Percentiles rank a stretch among this genome's conserved stretches.
phyloP scores from a whole-genome alignment of 1,140 invertebrate species.

The Sarcophaga peregrina region DNA sequence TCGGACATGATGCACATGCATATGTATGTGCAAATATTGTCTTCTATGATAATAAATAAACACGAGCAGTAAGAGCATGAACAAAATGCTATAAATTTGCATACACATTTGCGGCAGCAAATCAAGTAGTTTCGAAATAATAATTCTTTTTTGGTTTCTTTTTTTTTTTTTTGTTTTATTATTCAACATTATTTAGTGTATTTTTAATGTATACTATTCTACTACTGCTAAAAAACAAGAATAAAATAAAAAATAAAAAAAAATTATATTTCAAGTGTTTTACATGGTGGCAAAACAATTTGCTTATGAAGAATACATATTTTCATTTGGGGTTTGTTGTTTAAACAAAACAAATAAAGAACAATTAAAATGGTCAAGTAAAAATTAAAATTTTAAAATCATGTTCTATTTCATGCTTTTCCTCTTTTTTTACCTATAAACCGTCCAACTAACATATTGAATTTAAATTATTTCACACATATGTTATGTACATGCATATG shows the following conservation, averaged over 20 bases:
- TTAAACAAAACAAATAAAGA: not conserved
- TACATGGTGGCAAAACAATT: not conserved
- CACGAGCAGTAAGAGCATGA: not conserved
- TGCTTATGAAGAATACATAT: not conserved
- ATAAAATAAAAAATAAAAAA: conserved; percentile 1
- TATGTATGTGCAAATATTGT: no score
- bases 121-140: conserved; percentile 18
- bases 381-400: no score
- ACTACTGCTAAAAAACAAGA: not conserved
- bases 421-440: no score
- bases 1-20: no score
- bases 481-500: no score
- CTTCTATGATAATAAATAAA: no score
- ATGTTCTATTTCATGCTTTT: no score
- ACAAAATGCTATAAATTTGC: conserved; percentile 12
- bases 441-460: no score
- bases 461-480: no score
- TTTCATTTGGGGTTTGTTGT: not conserved
- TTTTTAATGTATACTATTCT: not conserved
- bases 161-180: not conserved
- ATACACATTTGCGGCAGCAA: conserved; percentile 15
- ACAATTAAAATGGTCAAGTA: not conserved
- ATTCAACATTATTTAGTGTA: no score
- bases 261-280: conserved; percentile 6
- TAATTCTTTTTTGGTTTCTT: not conserved